Percentiles rank a stretch among this genome's conserved stretches.
phyloP scores from a whole-genome alignment of 2,113 vertebrate genomes.

The Hucho hucho region DNA sequence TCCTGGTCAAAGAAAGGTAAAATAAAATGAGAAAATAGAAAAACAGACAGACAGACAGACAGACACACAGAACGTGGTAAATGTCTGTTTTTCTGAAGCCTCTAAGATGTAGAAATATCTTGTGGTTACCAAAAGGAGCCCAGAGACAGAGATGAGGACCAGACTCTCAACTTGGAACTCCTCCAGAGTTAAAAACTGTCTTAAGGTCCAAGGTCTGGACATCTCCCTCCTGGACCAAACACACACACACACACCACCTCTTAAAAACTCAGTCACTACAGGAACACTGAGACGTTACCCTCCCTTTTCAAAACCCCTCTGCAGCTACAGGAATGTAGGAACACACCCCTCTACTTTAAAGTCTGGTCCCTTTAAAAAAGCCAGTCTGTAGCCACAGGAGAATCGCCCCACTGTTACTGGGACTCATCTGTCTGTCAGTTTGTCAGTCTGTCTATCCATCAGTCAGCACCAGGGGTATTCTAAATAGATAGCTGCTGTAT shows the following conservation, averaged over 20 bases:
- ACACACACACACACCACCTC: background rate
- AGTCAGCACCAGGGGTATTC: background rate
- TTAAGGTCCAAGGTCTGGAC: background rate
- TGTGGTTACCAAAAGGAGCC: constrained; percentile 31
- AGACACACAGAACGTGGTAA: constrained; percentile 34
- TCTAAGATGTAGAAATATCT: constrained; percentile 48
- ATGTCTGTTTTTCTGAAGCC: constrained; percentile 21
- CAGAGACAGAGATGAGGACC: constrained; percentile 44
- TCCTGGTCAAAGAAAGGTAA: too few species aligned
- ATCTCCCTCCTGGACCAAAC: constrained; percentile 6
- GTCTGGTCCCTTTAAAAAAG: constrained; percentile 63
- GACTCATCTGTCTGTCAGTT: constrained; percentile 30
- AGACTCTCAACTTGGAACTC: constrained; percentile 49
- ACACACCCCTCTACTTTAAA: constrained; percentile 41
- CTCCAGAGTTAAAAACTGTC: constrained; percentile 48
- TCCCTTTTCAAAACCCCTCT: background rate
- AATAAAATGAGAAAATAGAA: too few species aligned
- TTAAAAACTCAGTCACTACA: background rate
- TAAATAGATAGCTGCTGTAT: background rate
- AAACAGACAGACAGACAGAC: constrained; percentile 40
- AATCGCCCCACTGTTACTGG: constrained; percentile 47
- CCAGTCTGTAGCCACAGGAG: constrained; percentile 31
- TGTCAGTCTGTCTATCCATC: constrained; percentile 19
- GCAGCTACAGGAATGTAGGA: background rate
- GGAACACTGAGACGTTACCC: background rate